Percentiles rank a stretch among this genome's conserved stretches.
phyloP scores from a whole-genome alignment of 2,888 invertebrate species.

The Netelia inedita region DNA sequence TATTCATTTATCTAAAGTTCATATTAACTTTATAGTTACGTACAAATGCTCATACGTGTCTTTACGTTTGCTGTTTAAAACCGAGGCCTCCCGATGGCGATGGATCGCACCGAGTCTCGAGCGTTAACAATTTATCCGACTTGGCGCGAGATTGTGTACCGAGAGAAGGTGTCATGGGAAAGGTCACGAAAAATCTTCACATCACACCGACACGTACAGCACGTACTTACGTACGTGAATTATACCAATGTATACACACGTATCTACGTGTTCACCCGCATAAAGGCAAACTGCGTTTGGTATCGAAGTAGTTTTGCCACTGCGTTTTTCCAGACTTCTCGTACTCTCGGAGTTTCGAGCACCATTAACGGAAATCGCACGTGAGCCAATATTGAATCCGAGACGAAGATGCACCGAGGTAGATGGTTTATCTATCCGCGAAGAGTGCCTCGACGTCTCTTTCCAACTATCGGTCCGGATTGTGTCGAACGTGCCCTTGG shows the following conservation, averaged over 20 bases:
- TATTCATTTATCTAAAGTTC: background rate
- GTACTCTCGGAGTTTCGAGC: conserved; percentile 64
- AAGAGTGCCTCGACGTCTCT: no score
- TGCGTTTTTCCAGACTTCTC: conserved; percentile 48
- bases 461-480: background rate
- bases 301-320: background rate
- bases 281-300: background rate
- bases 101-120: conserved; percentile 49
- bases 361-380: conserved; percentile 70
- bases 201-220: conserved; percentile 47
- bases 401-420: conserved; percentile 41
- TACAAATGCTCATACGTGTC: background rate
- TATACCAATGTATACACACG: conserved; percentile 8
- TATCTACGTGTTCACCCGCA: background rate
- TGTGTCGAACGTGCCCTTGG: conserved; percentile 27
- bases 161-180: conserved; percentile 79
- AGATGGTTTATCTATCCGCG: conserved; percentile 40
- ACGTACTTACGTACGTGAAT: conserved; percentile 37
- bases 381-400: conserved; percentile 64
- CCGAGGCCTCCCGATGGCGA: conserved; percentile 22
- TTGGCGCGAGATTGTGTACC: conserved; percentile 59
- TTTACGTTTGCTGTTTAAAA: conserved; percentile 5
- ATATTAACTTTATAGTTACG: background rate
- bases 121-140: conserved; percentile 67
- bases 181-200: conserved; percentile 80